A percentile compares a stretch with the other conserved stretches of the same genome.
phyloP scores from a whole-genome alignment of 1,140 invertebrate genomes.

The Heliconius melpomene region DNA sequence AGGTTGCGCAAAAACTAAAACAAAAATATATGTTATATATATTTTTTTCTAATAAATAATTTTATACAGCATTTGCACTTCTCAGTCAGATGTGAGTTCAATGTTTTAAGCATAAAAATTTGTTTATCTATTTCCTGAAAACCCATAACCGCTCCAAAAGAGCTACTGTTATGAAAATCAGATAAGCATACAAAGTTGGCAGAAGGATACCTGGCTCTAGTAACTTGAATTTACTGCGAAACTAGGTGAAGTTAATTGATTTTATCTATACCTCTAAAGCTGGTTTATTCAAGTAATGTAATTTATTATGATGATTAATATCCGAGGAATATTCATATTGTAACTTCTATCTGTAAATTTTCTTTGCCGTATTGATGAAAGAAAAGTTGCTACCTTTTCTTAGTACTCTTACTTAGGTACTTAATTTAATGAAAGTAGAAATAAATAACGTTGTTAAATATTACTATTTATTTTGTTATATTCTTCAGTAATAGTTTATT shows the following conservation, averaged over 20 bases:
- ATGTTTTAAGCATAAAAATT: no score
- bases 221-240: conserved; percentile 17
- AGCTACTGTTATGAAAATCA: background rate
- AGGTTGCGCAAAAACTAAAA: no score
- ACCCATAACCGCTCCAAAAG: background rate
- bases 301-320: background rate
- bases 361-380: background rate
- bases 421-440: background rate
- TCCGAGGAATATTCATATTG: background rate
- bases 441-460: background rate
- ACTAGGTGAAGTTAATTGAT: conserved; percentile 18
- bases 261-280: conserved; percentile 7
- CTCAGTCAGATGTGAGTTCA: no score
- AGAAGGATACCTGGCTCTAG: conserved; percentile 5
- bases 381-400: background rate
- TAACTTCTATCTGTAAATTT: background rate
- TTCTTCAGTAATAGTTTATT: no score
- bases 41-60: no score
- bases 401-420: no score
- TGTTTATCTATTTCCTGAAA: background rate
- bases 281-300: background rate
- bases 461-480: no score
- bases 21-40: no score
- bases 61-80: no score
- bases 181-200: conserved; percentile 1